Evolutionary conservation across 2,888 invertebrate genomes (phyloP).

Genomic region (Griposia aprilina): DNA sequence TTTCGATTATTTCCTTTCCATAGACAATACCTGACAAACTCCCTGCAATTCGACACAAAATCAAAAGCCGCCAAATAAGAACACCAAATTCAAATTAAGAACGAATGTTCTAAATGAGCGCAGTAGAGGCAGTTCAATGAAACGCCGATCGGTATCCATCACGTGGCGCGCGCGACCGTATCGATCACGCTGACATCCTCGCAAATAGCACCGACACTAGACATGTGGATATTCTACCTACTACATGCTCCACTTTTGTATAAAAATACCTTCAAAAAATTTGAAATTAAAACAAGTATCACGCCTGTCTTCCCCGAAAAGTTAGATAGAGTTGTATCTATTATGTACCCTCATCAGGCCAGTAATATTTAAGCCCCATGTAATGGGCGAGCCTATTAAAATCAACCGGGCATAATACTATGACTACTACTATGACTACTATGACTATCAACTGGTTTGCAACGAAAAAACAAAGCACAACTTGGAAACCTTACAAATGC

Average conservation of each 20-base stretch:
- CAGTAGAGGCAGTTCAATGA: slow-evolving; percentile 33
- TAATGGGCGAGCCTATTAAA: too few species aligned
- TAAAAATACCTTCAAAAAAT: neutral
- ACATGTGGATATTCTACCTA: neutral
- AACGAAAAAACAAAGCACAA: too few species aligned
- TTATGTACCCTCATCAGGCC: too few species aligned
- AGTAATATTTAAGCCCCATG: too few species aligned
- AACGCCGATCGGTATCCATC: slow-evolving; percentile 32
- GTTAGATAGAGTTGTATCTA: too few species aligned
- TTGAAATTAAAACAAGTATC: too few species aligned
- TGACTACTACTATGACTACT: too few species aligned
- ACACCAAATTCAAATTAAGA: slow-evolving; percentile 16
- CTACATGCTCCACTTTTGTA: neutral
- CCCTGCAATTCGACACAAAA: neutral
- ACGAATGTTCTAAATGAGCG: slow-evolving; percentile 6
- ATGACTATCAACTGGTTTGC: too few species aligned
- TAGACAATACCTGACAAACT: neutral
- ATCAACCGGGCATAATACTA: too few species aligned
- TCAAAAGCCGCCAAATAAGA: neutral
- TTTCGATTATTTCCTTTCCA: too few species aligned
- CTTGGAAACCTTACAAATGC: too few species aligned
- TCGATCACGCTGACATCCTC: slow-evolving; percentile 40
- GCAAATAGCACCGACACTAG: slow-evolving; percentile 9
- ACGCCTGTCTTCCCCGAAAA: too few species aligned
- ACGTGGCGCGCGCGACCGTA: slow-evolving; percentile 14